These are phyloP conservation scores for Leucosticte australis DNA, from an alignment of 2,113 vertebrate genomes.

Conservation along the genomic window DNA sequence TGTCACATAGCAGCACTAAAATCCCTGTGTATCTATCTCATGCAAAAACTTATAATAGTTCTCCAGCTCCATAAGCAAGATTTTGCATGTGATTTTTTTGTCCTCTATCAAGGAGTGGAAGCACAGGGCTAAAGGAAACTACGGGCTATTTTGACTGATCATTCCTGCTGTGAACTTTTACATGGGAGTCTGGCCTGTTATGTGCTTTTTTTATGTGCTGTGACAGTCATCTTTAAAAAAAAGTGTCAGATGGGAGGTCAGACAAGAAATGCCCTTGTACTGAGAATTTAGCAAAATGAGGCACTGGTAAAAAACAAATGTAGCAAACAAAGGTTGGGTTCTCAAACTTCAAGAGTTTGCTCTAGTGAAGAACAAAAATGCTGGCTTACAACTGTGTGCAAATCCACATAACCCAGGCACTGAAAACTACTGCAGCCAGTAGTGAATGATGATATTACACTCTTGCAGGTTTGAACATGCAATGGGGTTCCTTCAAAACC, in stretches of 20 bases:
- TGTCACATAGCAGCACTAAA: neutral
- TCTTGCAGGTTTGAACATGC: neutral
- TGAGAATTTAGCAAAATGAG: neutral
- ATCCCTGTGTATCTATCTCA: neutral
- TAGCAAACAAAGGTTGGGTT: fast-evolving
- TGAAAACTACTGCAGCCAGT: neutral
- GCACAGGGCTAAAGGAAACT: neutral
- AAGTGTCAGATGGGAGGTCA: neutral
- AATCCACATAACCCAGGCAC: neutral
- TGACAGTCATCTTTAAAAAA: neutral
- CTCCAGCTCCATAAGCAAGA: neutral
- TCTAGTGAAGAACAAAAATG: neutral
- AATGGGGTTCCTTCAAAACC: neutral
- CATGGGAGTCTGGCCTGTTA: neutral
- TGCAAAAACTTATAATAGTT: neutral
- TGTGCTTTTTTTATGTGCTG: neutral
- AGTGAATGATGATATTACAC: neutral
- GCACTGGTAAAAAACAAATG: neutral
- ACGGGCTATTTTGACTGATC: fast-evolving
- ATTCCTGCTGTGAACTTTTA: neutral
- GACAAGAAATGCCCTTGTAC: neutral
- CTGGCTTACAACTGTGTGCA: neutral
- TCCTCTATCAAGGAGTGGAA: neutral
- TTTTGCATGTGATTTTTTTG: neutral
- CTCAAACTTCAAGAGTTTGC: neutral